These are phyloP conservation scores for Diuraphis noxia DNA, from an alignment of 1,140 invertebrate genomes.

Conservation along the genomic window DNA sequence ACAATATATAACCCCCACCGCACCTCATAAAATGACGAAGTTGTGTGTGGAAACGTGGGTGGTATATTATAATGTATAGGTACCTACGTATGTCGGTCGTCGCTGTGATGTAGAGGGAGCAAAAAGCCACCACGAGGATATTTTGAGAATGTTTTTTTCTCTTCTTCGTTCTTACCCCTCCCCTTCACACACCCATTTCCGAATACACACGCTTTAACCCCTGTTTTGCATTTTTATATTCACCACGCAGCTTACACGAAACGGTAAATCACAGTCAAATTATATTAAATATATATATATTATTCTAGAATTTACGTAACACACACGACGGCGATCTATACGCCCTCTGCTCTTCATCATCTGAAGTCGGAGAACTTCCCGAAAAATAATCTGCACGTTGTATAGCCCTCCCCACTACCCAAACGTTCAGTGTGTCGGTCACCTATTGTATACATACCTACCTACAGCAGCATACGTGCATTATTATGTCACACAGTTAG, in stretches of 20 bases:
- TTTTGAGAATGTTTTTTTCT: constrained; percentile 16
- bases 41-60: background rate
- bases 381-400: background rate
- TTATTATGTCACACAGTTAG: background rate
- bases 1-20: background rate
- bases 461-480: background rate
- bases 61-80: background rate
- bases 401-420: background rate
- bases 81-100: background rate
- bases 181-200: background rate
- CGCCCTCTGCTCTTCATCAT: background rate
- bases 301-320: background rate
- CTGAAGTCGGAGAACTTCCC: background rate
- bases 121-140: constrained; percentile 1
- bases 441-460: background rate
- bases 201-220: background rate
- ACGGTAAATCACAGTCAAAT: constrained; percentile 4
- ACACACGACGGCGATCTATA: background rate
- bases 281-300: background rate
- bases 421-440: background rate
- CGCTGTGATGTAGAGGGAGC: background rate
- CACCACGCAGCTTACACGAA: background rate
- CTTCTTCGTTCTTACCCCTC: too few relatives aligned
- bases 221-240: constrained; percentile 34
- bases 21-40: background rate